Evolutionary conservation across 92 coral and sea anemone species (phyloP).

Genomic region (Siderastrea radians): DNA sequence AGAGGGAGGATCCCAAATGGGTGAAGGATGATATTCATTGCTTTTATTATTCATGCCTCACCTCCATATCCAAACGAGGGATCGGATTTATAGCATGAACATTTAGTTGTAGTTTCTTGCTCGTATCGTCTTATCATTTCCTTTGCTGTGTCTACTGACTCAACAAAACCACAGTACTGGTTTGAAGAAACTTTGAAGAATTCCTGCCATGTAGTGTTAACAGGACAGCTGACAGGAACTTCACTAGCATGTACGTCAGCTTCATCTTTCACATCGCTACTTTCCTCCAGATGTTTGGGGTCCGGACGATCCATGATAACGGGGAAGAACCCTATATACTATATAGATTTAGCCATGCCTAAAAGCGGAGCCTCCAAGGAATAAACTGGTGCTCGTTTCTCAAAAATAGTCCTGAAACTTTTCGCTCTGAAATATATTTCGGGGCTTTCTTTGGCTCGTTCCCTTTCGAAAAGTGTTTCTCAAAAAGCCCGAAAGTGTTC

Average conservation of each 20-base stretch:
- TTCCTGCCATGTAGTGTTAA: conserved; percentile 21
- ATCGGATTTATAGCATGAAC: conserved; percentile 52
- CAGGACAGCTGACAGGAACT: too few species aligned
- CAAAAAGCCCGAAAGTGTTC: too few species aligned
- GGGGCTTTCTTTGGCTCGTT: too few species aligned
- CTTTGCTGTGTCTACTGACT: conserved; percentile 44
- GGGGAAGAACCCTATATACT: not conserved
- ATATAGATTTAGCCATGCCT: too few species aligned
- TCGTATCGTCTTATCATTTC: conserved; percentile 39
- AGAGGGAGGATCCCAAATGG: not conserved
- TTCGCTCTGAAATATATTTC: too few species aligned
- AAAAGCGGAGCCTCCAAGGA: too few species aligned
- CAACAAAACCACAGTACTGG: conserved; percentile 49
- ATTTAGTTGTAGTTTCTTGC: conserved; percentile 52
- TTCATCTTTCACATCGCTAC: not conserved
- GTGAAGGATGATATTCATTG: not conserved
- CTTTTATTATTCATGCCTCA: not conserved
- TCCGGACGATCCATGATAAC: not conserved
- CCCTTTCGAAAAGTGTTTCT: too few species aligned
- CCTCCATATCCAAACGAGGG: conserved; percentile 47
- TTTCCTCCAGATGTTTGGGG: not conserved
- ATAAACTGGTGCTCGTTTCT: too few species aligned
- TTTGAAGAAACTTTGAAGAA: conserved; percentile 27
- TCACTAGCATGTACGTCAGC: not conserved
- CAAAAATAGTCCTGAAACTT: too few species aligned